A percentile compares a stretch with the other conserved stretches of the same genome.
These are phyloP conservation scores for Lepus americanus DNA, from an alignment of 2,113 vertebrate genomes.

Conservation along the genomic window DNA sequence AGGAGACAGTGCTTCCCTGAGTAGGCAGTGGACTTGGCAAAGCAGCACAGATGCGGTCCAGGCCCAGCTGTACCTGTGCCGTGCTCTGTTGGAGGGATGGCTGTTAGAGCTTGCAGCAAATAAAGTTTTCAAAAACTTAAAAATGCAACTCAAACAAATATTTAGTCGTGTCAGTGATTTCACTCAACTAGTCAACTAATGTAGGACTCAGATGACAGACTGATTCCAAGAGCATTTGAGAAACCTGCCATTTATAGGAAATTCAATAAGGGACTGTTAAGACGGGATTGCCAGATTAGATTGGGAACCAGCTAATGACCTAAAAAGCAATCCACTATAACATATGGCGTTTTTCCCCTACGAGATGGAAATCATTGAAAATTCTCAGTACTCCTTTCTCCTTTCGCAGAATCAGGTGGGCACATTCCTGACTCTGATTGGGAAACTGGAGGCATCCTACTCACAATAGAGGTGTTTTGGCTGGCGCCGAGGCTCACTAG, in stretches of 20 bases:
- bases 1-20: background rate
- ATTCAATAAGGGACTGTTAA: background rate
- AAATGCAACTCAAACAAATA: background rate
- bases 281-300: constrained; percentile 12
- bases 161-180: background rate
- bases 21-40: background rate
- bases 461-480: background rate
- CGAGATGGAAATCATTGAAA: background rate
- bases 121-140: background rate
- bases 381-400: background rate
- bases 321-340: constrained; percentile 29
- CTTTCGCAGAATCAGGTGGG: background rate
- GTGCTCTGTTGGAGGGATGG: background rate
- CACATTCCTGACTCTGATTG: background rate
- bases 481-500: too few species aligned
- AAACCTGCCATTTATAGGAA: constrained; percentile 30
- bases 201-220: background rate
- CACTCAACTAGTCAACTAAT: background rate
- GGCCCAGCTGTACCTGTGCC: background rate
- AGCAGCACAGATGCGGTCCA: background rate
- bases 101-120: background rate
- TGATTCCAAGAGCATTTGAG: background rate
- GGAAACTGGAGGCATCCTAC: background rate
- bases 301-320: constrained; percentile 26
- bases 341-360: background rate